Evolutionary conservation across 2,113 vertebrate species (phyloP).

Genomic region (Sula dactylatra): DNA sequence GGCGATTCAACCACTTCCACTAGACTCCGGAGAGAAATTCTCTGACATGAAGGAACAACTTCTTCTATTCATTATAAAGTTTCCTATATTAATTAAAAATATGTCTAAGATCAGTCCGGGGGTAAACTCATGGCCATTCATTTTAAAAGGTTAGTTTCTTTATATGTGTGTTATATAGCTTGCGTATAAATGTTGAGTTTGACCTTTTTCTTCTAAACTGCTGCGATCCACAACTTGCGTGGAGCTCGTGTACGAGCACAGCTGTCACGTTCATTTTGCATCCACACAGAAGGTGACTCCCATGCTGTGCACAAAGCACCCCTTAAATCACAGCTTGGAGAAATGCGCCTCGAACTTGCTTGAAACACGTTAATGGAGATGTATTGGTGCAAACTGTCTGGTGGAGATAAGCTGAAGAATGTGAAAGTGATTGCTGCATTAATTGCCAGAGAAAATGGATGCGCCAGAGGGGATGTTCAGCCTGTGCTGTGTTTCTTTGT

Average conservation of each 20-base stretch:
- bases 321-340: background rate
- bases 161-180: background rate
- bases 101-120: background rate
- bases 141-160: background rate
- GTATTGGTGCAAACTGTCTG: accelerated
- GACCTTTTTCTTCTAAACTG: background rate
- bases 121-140: background rate
- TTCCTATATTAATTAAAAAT: background rate
- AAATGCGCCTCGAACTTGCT: background rate
- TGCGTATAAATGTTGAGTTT: background rate
- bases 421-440: background rate
- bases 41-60: background rate
- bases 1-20: background rate
- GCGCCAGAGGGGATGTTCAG: background rate
- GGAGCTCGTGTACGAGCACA: background rate
- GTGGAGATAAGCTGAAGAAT: background rate
- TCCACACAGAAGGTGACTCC: background rate
- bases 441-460: background rate
- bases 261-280: background rate
- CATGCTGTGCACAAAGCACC: background rate
- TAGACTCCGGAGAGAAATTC: background rate
- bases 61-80: background rate
- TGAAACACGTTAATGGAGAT: accelerated
- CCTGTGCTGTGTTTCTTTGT: accelerated
- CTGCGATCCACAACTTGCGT: background rate